Evolutionary conservation across 2,888 invertebrate species (phyloP).

Genomic region (Parascotia fuliginaria): DNA sequence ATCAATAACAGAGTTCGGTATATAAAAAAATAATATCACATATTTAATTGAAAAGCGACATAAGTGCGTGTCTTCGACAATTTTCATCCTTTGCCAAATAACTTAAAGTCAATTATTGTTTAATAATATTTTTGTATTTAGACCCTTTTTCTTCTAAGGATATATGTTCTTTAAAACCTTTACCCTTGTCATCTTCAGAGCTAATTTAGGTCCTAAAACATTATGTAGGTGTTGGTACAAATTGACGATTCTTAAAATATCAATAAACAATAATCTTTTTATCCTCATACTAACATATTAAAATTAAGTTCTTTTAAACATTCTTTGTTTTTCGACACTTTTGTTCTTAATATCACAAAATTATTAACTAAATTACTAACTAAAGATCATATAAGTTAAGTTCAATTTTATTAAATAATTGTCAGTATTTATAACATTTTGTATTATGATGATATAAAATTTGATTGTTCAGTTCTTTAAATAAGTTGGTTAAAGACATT

Average conservation of each 20-base stretch:
- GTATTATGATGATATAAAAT: constrained; percentile 19
- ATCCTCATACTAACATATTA: constrained; percentile 48
- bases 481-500: constrained; percentile 46
- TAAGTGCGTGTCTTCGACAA: too few species aligned
- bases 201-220: constrained; percentile 47
- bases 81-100: too few species aligned
- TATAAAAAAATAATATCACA: too few species aligned
- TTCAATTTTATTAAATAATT: neutral
- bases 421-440: constrained; percentile 4
- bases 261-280: constrained; percentile 46
- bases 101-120: too few species aligned
- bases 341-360: constrained; percentile 27
- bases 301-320: constrained; percentile 56
- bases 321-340: constrained; percentile 52
- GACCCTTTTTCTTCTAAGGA: too few species aligned
- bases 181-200: constrained; percentile 32
- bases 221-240: constrained; percentile 55
- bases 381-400: neutral
- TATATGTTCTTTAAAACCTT: too few species aligned
- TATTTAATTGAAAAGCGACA: too few species aligned
- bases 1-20: too few species aligned
- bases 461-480: constrained; percentile 48
- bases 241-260: constrained; percentile 49
- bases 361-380: neutral
- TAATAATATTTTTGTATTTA: too few species aligned